phyloP scores from a whole-genome alignment of 2,113 vertebrate species.

The Motacilla tschutschensis region DNA sequence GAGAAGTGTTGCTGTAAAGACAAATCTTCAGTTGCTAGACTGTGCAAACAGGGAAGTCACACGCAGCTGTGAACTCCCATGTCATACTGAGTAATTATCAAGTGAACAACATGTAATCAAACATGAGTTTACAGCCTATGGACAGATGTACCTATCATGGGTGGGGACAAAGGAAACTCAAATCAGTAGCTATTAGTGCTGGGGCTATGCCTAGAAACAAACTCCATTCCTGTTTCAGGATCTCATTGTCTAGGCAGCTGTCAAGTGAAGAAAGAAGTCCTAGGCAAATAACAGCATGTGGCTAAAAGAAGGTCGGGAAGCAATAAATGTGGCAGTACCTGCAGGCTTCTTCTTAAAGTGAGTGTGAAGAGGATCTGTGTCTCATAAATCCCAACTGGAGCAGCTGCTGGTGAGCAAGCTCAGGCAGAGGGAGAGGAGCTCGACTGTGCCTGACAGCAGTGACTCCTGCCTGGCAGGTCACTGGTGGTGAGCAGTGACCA shows the following conservation, averaged over 20 bases:
- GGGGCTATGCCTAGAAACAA: neutral
- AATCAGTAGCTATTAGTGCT: neutral
- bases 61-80: neutral
- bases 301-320: neutral
- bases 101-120: neutral
- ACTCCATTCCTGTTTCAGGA: neutral
- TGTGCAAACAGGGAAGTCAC: neutral
- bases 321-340: neutral
- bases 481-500: neutral
- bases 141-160: neutral
- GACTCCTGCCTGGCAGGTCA: neutral
- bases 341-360: neutral
- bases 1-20: neutral
- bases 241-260: neutral
- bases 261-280: neutral
- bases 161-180: neutral
- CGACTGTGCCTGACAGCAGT: fast-evolving
- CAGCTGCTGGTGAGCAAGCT: neutral
- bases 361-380: neutral
- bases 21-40: neutral
- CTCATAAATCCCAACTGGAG: neutral
- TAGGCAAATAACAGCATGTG: neutral
- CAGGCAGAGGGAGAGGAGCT: neutral
- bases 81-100: neutral
- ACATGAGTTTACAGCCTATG: neutral